A percentile compares a stretch with the other conserved stretches of the same genome.
These are phyloP conservation scores for Zosterops pallidus DNA, from an alignment of 2,113 vertebrate genomes.

Conservation along the genomic window DNA sequence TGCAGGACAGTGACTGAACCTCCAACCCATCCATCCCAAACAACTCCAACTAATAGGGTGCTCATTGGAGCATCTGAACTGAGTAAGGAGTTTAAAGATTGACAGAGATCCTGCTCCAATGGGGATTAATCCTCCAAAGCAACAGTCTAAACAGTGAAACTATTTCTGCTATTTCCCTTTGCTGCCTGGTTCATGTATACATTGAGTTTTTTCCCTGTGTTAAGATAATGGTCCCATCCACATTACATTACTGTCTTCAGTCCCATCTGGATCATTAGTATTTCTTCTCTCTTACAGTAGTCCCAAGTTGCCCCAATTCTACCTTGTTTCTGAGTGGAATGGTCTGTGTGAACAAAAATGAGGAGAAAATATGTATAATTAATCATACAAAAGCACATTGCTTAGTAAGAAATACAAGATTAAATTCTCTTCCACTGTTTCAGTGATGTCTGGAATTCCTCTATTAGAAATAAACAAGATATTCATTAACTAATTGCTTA, in stretches of 20 bases:
- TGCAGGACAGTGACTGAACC: not conserved
- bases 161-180: not conserved
- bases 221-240: not conserved
- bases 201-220: not conserved
- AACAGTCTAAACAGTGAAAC: not conserved
- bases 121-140: not conserved
- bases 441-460: not conserved
- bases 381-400: not conserved
- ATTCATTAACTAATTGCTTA: conserved; percentile 28
- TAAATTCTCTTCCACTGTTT: not conserved
- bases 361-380: not conserved
- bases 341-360: not conserved
- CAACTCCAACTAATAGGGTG: not conserved
- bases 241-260: not conserved
- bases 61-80: not conserved
- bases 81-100: not conserved
- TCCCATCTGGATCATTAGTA: not conserved
- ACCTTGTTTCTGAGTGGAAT: not conserved
- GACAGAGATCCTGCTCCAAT: not conserved
- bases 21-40: not conserved
- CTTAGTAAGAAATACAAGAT: not conserved
- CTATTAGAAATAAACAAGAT: conserved; percentile 5
- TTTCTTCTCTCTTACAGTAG: not conserved
- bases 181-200: not conserved
- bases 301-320: not conserved